phyloP scores from a whole-genome alignment of 1,140 invertebrate genomes.

The Caligus rogercresseyi region DNA sequence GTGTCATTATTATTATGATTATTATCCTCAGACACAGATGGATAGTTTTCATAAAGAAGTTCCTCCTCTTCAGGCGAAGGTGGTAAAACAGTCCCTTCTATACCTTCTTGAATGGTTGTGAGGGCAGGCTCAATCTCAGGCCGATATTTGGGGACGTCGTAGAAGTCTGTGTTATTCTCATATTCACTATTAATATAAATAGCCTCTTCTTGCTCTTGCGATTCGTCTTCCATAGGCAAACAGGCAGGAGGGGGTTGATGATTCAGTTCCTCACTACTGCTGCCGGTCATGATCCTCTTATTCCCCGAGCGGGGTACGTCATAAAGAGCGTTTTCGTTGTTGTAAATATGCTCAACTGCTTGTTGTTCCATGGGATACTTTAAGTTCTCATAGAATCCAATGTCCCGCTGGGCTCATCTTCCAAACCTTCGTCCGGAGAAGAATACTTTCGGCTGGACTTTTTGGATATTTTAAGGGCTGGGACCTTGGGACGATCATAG shows the following conservation, averaged over 20 bases:
- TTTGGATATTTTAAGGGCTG: neutral
- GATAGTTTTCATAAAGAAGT: conserved; percentile 9
- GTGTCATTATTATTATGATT: neutral
- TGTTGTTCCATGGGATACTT: neutral
- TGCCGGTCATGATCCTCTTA: neutral
- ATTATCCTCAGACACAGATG: neutral
- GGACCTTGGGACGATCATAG: conserved; percentile 14
- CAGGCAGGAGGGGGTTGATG: neutral
- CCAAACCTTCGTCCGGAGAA: neutral
- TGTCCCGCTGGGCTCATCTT: neutral
- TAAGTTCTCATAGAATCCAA: neutral
- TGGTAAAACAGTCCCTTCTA: neutral
- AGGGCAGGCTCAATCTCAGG: neutral
- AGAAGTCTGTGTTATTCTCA: conserved; percentile 4
- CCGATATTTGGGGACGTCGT: conserved; percentile 6
- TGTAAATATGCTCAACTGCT: neutral
- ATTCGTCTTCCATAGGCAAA: neutral
- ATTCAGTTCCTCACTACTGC: no score
- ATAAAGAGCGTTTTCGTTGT: neutral
- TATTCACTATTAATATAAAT: conserved; percentile 8
- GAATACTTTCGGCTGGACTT: neutral
- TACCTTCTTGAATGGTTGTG: neutral
- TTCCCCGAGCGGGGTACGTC: conserved; percentile 1
- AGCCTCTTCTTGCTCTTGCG: conserved; percentile 4
- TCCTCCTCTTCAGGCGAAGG: neutral